These are phyloP conservation scores for Phaethornis superciliosus DNA, from an alignment of 2,113 vertebrate species.

Conservation along the genomic window DNA sequence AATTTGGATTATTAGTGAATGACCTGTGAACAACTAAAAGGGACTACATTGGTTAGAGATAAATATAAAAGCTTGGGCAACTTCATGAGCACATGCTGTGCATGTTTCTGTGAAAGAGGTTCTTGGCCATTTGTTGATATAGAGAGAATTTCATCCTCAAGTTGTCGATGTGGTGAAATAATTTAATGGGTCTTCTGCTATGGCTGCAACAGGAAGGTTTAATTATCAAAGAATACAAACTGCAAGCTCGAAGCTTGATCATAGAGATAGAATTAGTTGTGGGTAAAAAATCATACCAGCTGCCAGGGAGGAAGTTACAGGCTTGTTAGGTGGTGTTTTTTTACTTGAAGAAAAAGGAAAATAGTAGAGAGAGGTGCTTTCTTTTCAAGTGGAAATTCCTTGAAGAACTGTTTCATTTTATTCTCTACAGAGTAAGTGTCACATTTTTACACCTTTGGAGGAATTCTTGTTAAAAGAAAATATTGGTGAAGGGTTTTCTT, in stretches of 20 bases:
- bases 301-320: not conserved
- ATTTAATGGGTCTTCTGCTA: not conserved
- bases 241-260: not conserved
- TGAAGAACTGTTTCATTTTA: not conserved
- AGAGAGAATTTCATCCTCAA: not conserved
- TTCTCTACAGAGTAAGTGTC: not conserved
- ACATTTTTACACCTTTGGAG: not conserved
- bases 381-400: not conserved
- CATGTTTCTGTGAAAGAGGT: not conserved
- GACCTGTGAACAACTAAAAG: not conserved
- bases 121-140: not conserved
- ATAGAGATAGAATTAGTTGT: not conserved
- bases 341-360: not conserved
- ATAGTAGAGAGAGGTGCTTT: not conserved
- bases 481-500: rapidly evolving
- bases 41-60: not conserved
- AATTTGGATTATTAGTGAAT: not conserved
- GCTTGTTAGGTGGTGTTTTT: not conserved
- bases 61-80: not conserved
- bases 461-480: not conserved
- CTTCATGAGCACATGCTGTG: no score
- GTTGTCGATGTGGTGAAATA: not conserved
- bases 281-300: not conserved
- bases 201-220: not conserved
- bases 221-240: not conserved